Base-by-base conservation (phyloP, 37 sponge, comb jelly and placozoan genomes). In the Halichondria panicea region DNA sequence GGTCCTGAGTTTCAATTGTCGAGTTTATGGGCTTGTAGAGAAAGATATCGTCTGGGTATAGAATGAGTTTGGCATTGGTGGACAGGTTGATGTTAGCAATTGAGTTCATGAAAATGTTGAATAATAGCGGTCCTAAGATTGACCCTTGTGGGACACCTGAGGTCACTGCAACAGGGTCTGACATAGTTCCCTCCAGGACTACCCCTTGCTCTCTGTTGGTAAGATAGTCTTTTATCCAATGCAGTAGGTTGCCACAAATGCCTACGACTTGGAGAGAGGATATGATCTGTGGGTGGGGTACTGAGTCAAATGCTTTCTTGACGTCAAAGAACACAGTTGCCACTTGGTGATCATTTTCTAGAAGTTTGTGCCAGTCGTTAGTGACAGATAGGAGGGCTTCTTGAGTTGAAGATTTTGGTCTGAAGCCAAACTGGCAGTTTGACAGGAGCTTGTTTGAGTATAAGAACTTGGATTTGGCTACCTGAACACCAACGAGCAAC, bases 371-470 rank as follows among this genome's bases (percentile, higher is more conserved):
- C 74, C 76, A 61, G 63, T 4, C 18, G 21, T 55, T 43, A 30
- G 64, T 41, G 25, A 19, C 74, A 21, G 59, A 48, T 4, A 72
- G 57, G 4, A 75, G 27, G 46, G 64, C 76, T 48, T 55, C 55
- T 22, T 75, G 55, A 12, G 78, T 65, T 5, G 76, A 75, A 27
- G 64, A 62, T 8, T 33, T 32, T 19, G 76, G 76, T 11, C 63
- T 6, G 25, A 75, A 75, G 18, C 76, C 76, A 61, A 75, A 75
- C 40, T 75, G 76, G 42, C 64, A 38, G 28, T 59, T 40, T 18
- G 76, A 75, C 18, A 75, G 76, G 13, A 75, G 76, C n/a, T 59
- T 40, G 76, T 75, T 59, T 8, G 63, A 61, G 48, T 44, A 75
- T 32, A 75, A 25, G 45, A 62, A 61, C 25, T 61, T 59, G 43